phyloP scores from a whole-genome alignment of 1,140 invertebrate genomes.

The Heterodera schachtii region DNA sequence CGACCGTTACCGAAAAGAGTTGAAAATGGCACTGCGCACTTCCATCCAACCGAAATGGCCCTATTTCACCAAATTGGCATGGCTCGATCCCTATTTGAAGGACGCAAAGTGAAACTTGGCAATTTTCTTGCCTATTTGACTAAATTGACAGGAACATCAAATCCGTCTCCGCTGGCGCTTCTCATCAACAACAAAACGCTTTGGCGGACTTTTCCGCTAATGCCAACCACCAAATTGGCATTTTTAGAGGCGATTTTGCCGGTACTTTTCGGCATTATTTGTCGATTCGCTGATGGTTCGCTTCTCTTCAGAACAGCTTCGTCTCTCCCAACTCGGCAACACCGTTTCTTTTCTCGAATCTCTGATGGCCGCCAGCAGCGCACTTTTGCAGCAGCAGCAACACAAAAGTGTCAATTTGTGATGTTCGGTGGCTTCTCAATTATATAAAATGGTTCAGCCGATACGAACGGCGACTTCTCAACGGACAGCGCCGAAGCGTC shows the following conservation, averaged over 20 bases:
- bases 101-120: slow-evolving; percentile 53
- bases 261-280: neutral
- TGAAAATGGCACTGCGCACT: slow-evolving; percentile 58
- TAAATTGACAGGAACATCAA: neutral
- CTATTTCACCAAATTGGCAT: slow-evolving; percentile 62
- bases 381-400: slow-evolving; percentile 23
- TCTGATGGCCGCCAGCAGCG: slow-evolving; percentile 23
- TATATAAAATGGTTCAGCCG: slow-evolving; percentile 8
- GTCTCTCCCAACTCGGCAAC: slow-evolving; percentile 3
- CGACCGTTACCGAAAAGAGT: slow-evolving; percentile 61
- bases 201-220: neutral
- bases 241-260: neutral
- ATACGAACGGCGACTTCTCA: slow-evolving; percentile 20
- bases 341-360: slow-evolving; percentile 17
- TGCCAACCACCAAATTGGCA: neutral
- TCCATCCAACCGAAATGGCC: slow-evolving; percentile 58
- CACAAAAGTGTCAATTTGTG: neutral
- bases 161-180: neutral
- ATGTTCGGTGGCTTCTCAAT: no score
- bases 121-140: neutral
- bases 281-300: neutral
- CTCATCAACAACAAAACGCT: slow-evolving; percentile 14
- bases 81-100: slow-evolving; percentile 64
- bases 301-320: slow-evolving; percentile 9
- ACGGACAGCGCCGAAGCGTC: slow-evolving; percentile 54